Evolutionary conservation across 2,113 vertebrate genomes (phyloP).

Genomic region (Pelobates fuscus): DNA sequence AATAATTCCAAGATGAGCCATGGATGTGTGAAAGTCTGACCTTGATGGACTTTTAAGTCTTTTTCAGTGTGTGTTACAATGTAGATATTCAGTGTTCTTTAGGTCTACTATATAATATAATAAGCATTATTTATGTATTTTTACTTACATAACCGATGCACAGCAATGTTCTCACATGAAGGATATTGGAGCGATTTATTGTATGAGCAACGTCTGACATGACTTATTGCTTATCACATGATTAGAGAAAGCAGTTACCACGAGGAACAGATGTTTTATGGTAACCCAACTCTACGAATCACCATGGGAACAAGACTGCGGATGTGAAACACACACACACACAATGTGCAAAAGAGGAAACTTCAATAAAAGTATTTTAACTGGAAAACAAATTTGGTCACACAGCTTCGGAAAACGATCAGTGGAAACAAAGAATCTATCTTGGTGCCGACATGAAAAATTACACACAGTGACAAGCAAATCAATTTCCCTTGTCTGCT

Average conservation of each 20-base stretch:
- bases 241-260: neutral
- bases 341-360: neutral
- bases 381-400: neutral
- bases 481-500: conserved; percentile 32
- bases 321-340: neutral
- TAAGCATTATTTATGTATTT: no score
- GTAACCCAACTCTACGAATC: neutral
- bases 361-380: neutral
- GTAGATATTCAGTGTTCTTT: no score
- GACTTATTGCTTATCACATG: neutral
- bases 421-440: conserved; percentile 25
- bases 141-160: no score
- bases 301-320: no score
- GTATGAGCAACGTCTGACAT: neutral
- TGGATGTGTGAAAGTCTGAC: no score
- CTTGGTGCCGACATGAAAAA: conserved; percentile 29
- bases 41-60: no score
- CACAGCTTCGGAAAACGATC: neutral
- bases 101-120: no score
- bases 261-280: neutral
- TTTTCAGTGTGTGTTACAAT: no score
- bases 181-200: no score
- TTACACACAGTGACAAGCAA: conserved; percentile 10
- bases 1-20: no score
- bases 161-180: no score